Percentiles rank a stretch among this genome's conserved stretches.
Conservation (phyloP, 2,797 vertebrate species). For the Aplochiton taeniatus region DNA sequence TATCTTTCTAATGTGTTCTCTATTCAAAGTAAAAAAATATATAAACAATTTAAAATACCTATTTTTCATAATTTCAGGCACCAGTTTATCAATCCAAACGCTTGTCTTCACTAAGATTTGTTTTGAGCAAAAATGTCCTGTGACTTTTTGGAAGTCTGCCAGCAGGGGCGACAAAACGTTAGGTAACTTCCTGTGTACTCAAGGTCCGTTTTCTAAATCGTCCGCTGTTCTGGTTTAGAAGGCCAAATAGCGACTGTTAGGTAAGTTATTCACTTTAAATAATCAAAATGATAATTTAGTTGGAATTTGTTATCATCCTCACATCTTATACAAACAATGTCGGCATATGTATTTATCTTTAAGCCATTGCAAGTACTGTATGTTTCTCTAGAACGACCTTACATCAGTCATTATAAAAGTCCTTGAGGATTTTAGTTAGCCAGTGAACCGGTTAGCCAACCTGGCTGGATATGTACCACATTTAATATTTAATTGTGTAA, state of each 20-base stretch:
- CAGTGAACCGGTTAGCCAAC: not conserved
- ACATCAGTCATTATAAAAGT: slow-evolving; percentile 52
- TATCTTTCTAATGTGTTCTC: no score
- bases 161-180: not conserved
- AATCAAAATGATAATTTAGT: not conserved
- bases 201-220: slow-evolving; percentile 33
- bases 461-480: not conserved
- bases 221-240: slow-evolving; percentile 78
- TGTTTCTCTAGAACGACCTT: not conserved
- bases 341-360: not conserved
- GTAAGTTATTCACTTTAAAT: slow-evolving; percentile 52
- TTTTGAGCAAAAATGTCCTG: no score
- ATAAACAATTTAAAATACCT: no score
- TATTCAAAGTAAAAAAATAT: no score
- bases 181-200: slow-evolving; percentile 45
- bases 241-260: slow-evolving; percentile 73
- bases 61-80: no score
- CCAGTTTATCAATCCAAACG: no score
- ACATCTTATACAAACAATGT: not conserved
- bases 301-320: not conserved
- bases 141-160: not conserved
- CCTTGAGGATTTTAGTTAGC: slow-evolving; percentile 46
- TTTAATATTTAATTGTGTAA: not conserved
- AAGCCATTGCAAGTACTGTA: not conserved
- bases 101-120: no score